Base-by-base conservation (phyloP, 1,140 invertebrate species). In the Pogonomyrmex californicus region DNA sequence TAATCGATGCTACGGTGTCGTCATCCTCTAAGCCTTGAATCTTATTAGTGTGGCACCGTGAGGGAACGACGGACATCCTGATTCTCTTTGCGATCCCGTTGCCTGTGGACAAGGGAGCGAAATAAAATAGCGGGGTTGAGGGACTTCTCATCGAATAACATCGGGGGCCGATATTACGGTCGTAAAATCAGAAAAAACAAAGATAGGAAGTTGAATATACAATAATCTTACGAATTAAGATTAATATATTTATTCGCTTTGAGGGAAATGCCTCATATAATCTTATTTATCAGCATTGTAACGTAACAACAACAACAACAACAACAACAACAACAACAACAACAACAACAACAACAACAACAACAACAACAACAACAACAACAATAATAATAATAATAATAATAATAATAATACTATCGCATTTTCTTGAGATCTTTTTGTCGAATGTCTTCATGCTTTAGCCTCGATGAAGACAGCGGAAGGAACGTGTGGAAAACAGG, bases 11-110 rank as follows among this genome's bases (percentile, higher is more conserved):
- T 63, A 65, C 75, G 33, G 82, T 77, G 65, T 88, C 85, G 68
- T 91, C 87, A 73, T 62, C 87, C 85, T 90, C 87, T 87, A 91
- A 90, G 87, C 79, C 82, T 87, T 85, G 89, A 63, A 85, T 90
- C 87, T 91, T 87, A 90, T 90, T 91, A 91, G 73, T 77, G 87
- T 85, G 87, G 56, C 85, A 91, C 75, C 83, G 85, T 75, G 87
- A 86, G 90, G 17, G 87, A 78, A 78, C 65, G 68, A 71, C 70
- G 71, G 58, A 85, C 49, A 23, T 17, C 54, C 38, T 23, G 56
- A 47, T 73, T n/a, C 63, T 58, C 10, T 17, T 49, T 5, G 41
- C 23, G 7, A 60, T 30, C 41, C 14, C 1, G 6, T 7, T 56
- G 54, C 41, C 36, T 78, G 51, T 88, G 83, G 70, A 68, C 4